Evolutionary conservation across 2,888 invertebrate species (phyloP), one percentile per base, ranked within the genome.

Genomic region (Syrista parreyssii): DNA sequence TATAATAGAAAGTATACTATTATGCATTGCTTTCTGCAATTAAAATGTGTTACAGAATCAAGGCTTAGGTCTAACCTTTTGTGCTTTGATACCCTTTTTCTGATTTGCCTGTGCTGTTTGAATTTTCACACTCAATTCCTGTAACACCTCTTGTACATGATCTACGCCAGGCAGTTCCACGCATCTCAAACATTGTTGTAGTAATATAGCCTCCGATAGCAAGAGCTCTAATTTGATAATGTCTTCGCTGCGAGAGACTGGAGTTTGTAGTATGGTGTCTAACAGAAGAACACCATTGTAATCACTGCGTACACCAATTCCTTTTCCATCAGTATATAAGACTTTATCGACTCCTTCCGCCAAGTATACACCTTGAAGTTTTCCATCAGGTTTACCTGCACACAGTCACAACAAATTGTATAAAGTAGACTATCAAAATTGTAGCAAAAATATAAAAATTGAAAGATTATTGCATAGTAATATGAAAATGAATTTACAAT

Each of bases 211-310:
- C 94, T 98, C 98, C 33, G 97, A 97, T 79, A 97, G 93, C 77
- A 97, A 94, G 84, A 98, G 93, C 92, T 98, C 98, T 84, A 98
- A 92, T 90, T 95, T 96, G 84, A 98, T 95, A 86, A 94, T 92
- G 89, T 97, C 96, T 87, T 97, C 96, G 76, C 95, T 93, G 86
- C 95, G 95, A 75, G 94, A 92, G 81, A 97, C 93, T 75, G 97
- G 96, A 81, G 96, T 95, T 92, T 98, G 98, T 79, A 98, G 93
- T 86, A 97, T 96, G 76, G 98, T 97, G 90, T 98, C 97, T 86
- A 98, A 93, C 79, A 98, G 93, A 76, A 98, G 93, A 77, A 98
- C 97, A 81, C 98, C 98, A 92, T 97, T 98, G 91, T 98, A 97
- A 92, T 98, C 98, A 78, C 96, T 96, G 80, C 98, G 94, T 81